Evolutionary conservation across 2,797 vertebrate species (phyloP).

Genomic region (Labeo calbasu): DNA sequence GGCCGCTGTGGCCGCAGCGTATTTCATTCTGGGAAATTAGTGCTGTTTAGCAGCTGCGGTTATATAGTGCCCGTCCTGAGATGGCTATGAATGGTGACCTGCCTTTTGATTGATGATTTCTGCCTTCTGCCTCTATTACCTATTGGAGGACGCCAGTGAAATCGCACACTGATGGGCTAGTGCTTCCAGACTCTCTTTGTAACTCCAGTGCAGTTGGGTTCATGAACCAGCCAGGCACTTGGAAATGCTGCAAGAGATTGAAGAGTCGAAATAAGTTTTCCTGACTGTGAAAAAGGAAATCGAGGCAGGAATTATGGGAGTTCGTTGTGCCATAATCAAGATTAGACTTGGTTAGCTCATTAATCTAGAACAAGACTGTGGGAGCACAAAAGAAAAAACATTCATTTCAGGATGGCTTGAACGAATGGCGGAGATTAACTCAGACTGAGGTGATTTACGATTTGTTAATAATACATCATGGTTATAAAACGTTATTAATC

Average conservation of each 20-base stretch:
- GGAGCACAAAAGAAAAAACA: conserved; percentile 47
- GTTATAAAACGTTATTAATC: conserved; percentile 50
- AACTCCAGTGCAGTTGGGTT: conserved; percentile 28
- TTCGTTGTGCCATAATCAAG: conserved; percentile 62
- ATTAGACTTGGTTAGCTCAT: conserved; percentile 72
- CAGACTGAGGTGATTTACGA: conserved; percentile 63
- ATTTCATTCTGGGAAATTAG: conserved; percentile 78
- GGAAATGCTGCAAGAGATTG: conserved; percentile 4
- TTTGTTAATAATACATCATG: conserved; percentile 50
- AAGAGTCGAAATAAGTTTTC: conserved; percentile 41
- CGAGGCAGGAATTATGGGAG: conserved; percentile 55
- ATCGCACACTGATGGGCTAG: conserved; percentile 48
- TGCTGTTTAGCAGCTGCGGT: conserved; percentile 72
- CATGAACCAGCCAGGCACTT: conserved; percentile 20
- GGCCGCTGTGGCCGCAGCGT: conserved; percentile 64
- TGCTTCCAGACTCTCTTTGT: conserved; percentile 18
- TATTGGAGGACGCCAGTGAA: conserved; percentile 53
- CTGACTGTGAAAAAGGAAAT: conserved; percentile 51
- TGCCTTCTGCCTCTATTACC: conserved; percentile 39
- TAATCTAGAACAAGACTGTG: conserved; percentile 64
- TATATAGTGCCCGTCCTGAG: conserved; percentile 69
- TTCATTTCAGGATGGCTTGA: conserved; percentile 59
- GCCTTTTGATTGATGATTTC: conserved; percentile 64
- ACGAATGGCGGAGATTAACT: conserved; percentile 61
- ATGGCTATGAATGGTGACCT: conserved; percentile 54